Evolutionary conservation across 1,140 invertebrate species (phyloP), one percentile per base, ranked within the genome.

Genomic region (Caenorhabditis remanei): DNA sequence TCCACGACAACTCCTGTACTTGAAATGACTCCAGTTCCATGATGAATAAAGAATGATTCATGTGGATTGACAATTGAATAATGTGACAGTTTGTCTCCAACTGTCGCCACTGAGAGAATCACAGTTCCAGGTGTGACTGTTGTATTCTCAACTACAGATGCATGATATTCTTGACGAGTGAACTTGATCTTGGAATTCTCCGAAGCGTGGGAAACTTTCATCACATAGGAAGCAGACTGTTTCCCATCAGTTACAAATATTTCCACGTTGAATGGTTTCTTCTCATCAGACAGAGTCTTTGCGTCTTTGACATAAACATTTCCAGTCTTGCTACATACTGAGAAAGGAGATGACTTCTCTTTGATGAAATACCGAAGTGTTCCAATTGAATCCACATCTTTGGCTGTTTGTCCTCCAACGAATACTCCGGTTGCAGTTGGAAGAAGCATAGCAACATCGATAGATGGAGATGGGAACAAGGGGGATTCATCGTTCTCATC

Each of bases 401-500:
- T 58, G 9, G 88, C 87, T 53, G 7, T 41, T 40, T 83, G 41
- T 56, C 75, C 79, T 16, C 71, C 85, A 43, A 89, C n/a, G 7
- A 50, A 16, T 32, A 89, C 86, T 48, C 53, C 79, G n/a, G 21
- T 14, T 19, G 82, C 87, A 43, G 85, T 83, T 9, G 88, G 88
- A 9, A 89, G 71, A 32, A 83, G 19, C 8, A 89, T 43, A 16
- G 67, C 40, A 7, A 43, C 55, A 4, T 71, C 32, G 91, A 98
- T 99, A 0, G 96, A 95, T 0, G 96, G 95, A 93, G 97, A 96
- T 63, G 96, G 94, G 92, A 99, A 99, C 89, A 95, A 95, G 0
- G 97, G 97, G 9, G 96, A 95, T 91, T 97, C 97, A 93, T 99
- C 97, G 93, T 99, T 98, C 89, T 98, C 96, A 93, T 99, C 97